These are phyloP conservation scores for Eupithecia inturbata DNA, from an alignment of 2,888 invertebrate species.

Conservation along the genomic window DNA sequence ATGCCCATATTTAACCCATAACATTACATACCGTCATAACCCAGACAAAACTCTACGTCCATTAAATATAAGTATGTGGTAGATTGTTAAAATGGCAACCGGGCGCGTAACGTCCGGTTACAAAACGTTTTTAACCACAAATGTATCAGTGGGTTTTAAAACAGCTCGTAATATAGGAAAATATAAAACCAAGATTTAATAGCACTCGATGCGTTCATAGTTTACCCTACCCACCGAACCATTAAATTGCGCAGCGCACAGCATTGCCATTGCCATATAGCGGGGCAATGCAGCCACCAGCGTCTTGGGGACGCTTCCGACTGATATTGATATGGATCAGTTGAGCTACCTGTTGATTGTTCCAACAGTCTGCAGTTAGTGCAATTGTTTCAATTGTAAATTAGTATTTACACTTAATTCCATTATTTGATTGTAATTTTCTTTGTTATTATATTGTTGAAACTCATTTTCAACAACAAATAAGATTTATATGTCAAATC, in stretches of 20 bases:
- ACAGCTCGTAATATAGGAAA: constrained; percentile 1
- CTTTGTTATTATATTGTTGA: neutral
- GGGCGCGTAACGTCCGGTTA: constrained; percentile 25
- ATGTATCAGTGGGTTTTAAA: constrained; percentile 28
- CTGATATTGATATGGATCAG: no score
- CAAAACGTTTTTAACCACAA: constrained; percentile 29
- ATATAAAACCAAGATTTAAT: neutral
- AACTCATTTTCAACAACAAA: neutral
- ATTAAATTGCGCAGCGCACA: no score
- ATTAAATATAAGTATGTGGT: constrained; percentile 24
- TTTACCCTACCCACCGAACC: neutral
- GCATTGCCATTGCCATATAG: no score
- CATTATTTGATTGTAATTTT: no score
- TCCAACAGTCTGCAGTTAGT: no score
- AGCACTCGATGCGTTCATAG: neutral
- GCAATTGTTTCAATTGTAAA: no score
- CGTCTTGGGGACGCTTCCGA: no score
- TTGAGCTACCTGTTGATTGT: no score
- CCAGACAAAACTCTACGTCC: constrained; percentile 14
- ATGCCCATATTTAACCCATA: neutral
- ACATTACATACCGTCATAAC: constrained; percentile 3
- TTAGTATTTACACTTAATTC: no score
- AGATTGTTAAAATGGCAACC: constrained; percentile 24
- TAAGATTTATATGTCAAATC: neutral
- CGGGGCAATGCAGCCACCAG: no score